phyloP scores from a whole-genome alignment of 2,888 invertebrate genomes.

The Melanargia galathea region DNA sequence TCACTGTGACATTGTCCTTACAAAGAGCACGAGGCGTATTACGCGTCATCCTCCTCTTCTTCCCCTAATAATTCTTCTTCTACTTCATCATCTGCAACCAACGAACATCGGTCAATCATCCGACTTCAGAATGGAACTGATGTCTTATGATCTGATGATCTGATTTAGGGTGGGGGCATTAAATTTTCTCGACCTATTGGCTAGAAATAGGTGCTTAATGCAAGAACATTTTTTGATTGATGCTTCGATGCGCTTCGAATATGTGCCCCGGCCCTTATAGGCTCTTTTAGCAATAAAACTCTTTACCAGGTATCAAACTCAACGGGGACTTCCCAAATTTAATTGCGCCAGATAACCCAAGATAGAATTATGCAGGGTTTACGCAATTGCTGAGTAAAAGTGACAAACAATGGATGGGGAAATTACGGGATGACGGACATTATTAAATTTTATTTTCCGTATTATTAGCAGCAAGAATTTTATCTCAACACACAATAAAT shows the following conservation, averaged over 20 bases:
- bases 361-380: background rate
- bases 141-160: no score
- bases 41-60: constrained; percentile 81
- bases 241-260: no score
- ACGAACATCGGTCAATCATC: constrained; percentile 6
- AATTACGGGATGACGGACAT: no score
- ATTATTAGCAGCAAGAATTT: no score
- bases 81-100: constrained; percentile 79
- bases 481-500: constrained; percentile 1
- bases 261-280: no score
- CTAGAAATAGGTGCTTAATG: no score
- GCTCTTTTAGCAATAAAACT: no score
- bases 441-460: no score
- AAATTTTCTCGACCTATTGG: no score
- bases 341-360: background rate
- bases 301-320: no score
- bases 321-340: background rate
- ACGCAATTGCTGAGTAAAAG: background rate
- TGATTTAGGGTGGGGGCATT: no score
- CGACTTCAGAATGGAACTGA: background rate
- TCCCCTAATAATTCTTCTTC: constrained; percentile 78
- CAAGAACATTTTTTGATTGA: no score
- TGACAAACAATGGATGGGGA: background rate
- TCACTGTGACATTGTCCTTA: constrained; percentile 83
- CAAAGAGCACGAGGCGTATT: constrained; percentile 75